phyloP scores from a whole-genome alignment of 2,888 invertebrate species.

The Gortyna flavago region DNA sequence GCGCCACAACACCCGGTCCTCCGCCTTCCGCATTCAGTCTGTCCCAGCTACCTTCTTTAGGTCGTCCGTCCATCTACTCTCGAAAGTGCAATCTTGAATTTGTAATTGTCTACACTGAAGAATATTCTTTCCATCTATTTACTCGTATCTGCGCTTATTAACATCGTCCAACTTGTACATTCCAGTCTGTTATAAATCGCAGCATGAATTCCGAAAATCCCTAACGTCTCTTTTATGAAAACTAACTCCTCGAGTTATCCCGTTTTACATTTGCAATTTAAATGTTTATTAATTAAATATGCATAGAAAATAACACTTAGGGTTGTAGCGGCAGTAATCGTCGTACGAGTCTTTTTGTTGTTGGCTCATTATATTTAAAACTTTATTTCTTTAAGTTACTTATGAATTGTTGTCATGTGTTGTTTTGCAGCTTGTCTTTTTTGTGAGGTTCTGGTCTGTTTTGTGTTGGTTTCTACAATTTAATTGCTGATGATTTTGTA shows the following conservation, averaged over 20 bases:
- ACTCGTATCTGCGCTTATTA: neutral
- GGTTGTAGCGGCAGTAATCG: conserved; percentile 65
- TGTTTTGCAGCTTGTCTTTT: neutral
- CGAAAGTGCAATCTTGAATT: neutral
- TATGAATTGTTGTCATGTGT: conserved; percentile 3
- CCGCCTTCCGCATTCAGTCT: neutral
- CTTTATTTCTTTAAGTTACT: conserved; percentile 26
- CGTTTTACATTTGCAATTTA: conserved; percentile 82
- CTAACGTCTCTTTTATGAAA: conserved; percentile 65
- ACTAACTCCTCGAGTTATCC: conserved; percentile 58
- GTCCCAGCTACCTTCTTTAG: neutral
- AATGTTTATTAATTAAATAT: conserved; percentile 83
- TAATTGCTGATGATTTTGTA: neutral
- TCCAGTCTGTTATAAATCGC: conserved; percentile 10
- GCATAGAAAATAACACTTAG: conserved; percentile 80
- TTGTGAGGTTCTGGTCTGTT: neutral
- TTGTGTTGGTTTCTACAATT: neutral
- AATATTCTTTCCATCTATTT: neutral
- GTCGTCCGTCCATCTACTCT: neutral
- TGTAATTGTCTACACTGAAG: neutral
- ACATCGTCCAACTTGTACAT: neutral
- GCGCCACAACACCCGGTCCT: neutral
- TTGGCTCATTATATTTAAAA: conserved; percentile 44
- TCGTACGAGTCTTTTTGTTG: conserved; percentile 67
- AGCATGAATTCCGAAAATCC: conserved; percentile 26